These are phyloP conservation scores for Allygus modestus DNA, from an alignment of 2,888 invertebrate species.

Conservation along the genomic window DNA sequence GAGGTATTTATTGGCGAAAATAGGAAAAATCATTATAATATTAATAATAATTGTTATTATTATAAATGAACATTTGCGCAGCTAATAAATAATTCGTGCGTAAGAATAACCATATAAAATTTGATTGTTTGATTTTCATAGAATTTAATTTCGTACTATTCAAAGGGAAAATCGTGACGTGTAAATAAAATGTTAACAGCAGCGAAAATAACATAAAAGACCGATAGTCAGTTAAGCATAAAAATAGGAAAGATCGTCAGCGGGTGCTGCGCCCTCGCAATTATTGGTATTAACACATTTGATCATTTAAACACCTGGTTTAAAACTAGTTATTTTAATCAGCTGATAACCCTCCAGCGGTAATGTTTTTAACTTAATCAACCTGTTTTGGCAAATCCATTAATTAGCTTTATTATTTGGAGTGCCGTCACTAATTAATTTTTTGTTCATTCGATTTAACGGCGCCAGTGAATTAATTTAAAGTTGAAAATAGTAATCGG, in stretches of 20 bases:
- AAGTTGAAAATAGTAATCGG: background rate
- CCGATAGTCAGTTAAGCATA: background rate
- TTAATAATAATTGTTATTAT: too few species aligned
- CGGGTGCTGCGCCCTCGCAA: background rate
- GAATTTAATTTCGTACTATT: too few species aligned
- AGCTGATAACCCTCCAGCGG: slow-evolving; percentile 19
- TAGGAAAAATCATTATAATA: too few species aligned
- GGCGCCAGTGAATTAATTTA: background rate
- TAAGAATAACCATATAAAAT: too few species aligned
- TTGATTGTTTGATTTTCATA: too few species aligned
- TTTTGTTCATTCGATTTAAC: slow-evolving; percentile 10
- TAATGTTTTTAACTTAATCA: slow-evolving; percentile 17
- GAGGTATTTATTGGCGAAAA: too few species aligned
- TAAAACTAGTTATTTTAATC: slow-evolving; percentile 57
- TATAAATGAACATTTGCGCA: too few species aligned
- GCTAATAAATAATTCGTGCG: too few species aligned
- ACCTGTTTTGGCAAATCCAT: slow-evolving; percentile 27
- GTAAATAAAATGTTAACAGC: too few species aligned
- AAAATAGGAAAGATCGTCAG: slow-evolving; percentile 12
- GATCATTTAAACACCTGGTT: slow-evolving; percentile 44
- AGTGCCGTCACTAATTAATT: slow-evolving; percentile 16
- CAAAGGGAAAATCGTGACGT: too few species aligned
- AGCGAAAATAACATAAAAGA: background rate
- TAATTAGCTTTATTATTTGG: slow-evolving; percentile 51
- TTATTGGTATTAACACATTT: slow-evolving; percentile 29